Percentiles rank a stretch among this genome's conserved stretches.
Conservation (phyloP, 2,113 vertebrate genomes). For the Cavia aperea region DNA sequence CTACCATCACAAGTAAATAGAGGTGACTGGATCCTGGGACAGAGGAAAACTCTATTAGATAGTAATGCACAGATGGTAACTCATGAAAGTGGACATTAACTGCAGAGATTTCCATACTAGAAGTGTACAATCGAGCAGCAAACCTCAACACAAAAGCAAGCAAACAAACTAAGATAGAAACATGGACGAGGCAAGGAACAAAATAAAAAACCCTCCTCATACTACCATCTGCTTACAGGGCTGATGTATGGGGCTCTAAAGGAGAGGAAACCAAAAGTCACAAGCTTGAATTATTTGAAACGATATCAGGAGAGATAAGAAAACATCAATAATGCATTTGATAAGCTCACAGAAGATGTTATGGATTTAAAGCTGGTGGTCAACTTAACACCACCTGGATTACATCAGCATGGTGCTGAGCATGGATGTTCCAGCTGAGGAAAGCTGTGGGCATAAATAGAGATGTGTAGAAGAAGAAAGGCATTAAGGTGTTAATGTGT, state of each 20-base stretch:
- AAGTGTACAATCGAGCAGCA: not conserved
- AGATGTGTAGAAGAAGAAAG: too few relatives aligned
- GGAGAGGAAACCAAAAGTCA: not conserved
- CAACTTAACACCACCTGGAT: too few relatives aligned
- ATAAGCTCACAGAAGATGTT: not conserved
- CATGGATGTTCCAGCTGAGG: too few relatives aligned
- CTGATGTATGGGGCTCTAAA: not conserved
- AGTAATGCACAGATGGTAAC: not conserved
- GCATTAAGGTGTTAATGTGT: too few relatives aligned
- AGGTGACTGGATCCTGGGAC: not conserved
- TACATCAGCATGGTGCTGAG: too few relatives aligned
- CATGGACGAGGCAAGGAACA: not conserved
- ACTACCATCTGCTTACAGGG: not conserved
- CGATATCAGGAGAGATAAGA: not conserved
- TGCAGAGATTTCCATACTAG: not conserved
- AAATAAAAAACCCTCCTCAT: not conserved
- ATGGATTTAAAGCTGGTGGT: too few relatives aligned
- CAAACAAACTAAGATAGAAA: not conserved
- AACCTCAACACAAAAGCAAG: not conserved
- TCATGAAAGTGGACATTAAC: not conserved
- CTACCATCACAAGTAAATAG: not conserved
- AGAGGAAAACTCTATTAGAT: not conserved
- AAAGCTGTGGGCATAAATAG: too few relatives aligned
- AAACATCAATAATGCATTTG: not conserved
- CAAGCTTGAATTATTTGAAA: not conserved